Percentiles rank a stretch among this genome's conserved stretches.
These are phyloP conservation scores for Ochotona princeps DNA, from an alignment of 2,113 vertebrate genomes.

Conservation along the genomic window DNA sequence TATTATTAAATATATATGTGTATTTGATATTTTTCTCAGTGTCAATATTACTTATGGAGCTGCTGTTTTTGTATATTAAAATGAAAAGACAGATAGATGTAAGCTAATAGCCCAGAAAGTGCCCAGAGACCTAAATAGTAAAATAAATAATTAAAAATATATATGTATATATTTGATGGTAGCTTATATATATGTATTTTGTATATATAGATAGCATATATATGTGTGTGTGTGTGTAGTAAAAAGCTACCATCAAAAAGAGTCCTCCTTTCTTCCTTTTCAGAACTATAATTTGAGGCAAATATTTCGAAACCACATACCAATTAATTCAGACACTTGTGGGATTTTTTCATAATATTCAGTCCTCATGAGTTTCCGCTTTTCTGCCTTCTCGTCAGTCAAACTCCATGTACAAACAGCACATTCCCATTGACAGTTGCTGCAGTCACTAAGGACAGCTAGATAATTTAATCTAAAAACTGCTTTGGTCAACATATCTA, in stretches of 20 bases:
- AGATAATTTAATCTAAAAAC: neutral
- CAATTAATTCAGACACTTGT: neutral
- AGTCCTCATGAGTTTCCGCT: neutral
- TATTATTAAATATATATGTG: neutral
- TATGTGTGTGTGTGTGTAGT: neutral
- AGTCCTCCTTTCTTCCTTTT: neutral
- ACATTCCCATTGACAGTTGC: neutral
- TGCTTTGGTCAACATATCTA: neutral
- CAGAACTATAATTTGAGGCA: neutral
- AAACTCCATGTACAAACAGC: neutral
- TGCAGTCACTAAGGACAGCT: neutral
- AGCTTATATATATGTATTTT: too few relatives aligned
- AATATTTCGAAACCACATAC: neutral
- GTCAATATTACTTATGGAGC: neutral
- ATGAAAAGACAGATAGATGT: neutral
- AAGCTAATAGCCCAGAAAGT: neutral
- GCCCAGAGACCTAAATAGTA: neutral
- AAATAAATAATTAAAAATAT: neutral
- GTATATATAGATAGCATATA: neutral
- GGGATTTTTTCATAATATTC: neutral
- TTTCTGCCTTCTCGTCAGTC: neutral
- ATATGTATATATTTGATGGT: too few relatives aligned
- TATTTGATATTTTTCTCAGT: neutral
- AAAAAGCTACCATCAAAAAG: neutral
- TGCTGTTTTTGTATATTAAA: neutral